Percentiles rank a stretch among this genome's conserved stretches.
phyloP scores from a whole-genome alignment of 2,888 invertebrate genomes.

The Leptarthrus brevirostris region DNA sequence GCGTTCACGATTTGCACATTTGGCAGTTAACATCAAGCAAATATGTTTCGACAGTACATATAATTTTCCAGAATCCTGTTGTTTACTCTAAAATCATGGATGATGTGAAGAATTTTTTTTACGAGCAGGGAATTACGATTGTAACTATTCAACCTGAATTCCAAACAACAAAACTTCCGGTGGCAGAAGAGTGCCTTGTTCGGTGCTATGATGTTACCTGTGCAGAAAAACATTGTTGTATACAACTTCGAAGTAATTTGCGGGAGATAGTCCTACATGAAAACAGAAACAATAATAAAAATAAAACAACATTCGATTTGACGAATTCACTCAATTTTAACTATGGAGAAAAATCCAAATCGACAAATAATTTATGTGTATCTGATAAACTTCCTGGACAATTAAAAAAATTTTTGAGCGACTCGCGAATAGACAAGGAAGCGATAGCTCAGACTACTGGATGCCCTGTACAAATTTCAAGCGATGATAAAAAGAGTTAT shows the following conservation, averaged over 20 bases:
- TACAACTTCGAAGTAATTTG: background rate
- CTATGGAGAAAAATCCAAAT: slow-evolving; percentile 24
- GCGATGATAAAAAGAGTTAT: background rate
- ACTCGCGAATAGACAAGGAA: slow-evolving; percentile 10
- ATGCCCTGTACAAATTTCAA: background rate
- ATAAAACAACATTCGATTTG: background rate
- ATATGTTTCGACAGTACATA: slow-evolving; percentile 86
- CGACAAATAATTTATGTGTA: slow-evolving; percentile 20
- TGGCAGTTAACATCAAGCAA: slow-evolving; percentile 86
- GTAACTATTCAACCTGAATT: slow-evolving; percentile 93
- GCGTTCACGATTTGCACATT: slow-evolving; percentile 88
- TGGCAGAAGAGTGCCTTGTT: slow-evolving; percentile 30
- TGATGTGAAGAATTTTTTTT: slow-evolving; percentile 79
- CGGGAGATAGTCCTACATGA: slow-evolving; percentile 19
- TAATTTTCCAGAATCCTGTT: slow-evolving; percentile 77
- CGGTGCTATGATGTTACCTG: slow-evolving; percentile 27
- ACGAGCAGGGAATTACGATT: slow-evolving; percentile 82
- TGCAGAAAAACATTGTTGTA: slow-evolving; percentile 43
- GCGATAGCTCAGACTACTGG: background rate
- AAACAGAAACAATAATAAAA: slow-evolving; percentile 13
- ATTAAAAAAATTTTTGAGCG: slow-evolving; percentile 24
- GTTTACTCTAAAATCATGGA: slow-evolving; percentile 71
- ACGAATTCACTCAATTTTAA: background rate
- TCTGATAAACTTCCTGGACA: slow-evolving; percentile 1
- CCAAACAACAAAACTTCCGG: slow-evolving; percentile 57